Percentiles rank a stretch among this genome's conserved stretches.
These are phyloP conservation scores for Octopus bimaculoides DNA, from an alignment of 1,140 invertebrate species.

Conservation along the genomic window DNA sequence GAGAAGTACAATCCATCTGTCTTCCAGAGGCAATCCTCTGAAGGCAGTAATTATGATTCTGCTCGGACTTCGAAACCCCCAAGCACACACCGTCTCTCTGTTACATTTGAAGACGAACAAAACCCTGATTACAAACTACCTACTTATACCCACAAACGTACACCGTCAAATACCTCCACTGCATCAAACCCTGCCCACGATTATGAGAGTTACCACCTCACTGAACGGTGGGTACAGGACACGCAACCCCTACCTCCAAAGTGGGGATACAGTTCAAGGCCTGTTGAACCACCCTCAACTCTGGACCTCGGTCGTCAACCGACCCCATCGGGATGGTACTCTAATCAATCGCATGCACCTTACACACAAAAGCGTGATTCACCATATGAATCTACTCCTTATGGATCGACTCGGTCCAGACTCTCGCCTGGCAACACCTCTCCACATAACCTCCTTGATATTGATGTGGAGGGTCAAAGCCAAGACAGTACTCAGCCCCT, in stretches of 20 bases:
- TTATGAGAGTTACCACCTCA: slow-evolving; percentile 18
- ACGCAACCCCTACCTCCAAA: slow-evolving; percentile 58
- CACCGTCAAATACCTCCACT: slow-evolving; percentile 72
- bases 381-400: slow-evolving; percentile 33
- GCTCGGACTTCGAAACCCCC: slow-evolving; percentile 41
- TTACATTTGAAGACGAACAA: slow-evolving; percentile 54
- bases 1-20: not conserved
- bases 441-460: slow-evolving; percentile 63
- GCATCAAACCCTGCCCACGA: slow-evolving; percentile 60
- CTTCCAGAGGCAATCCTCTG: slow-evolving; percentile 46
- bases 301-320: slow-evolving; percentile 59
- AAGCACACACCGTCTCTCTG: slow-evolving; percentile 49
- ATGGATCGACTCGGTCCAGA: slow-evolving; percentile 45
- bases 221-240: slow-evolving; percentile 28
- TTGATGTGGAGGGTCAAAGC: slow-evolving; percentile 67
- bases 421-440: slow-evolving; percentile 52
- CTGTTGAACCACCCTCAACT: slow-evolving; percentile 71
- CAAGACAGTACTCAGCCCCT: slow-evolving; percentile 68
- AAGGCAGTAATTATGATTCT: slow-evolving; percentile 49
- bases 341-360: slow-evolving; percentile 33
- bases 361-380: slow-evolving; percentile 23
- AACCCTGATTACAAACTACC: slow-evolving; percentile 30
- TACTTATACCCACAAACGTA: slow-evolving; percentile 63
- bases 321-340: not conserved
- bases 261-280: slow-evolving; percentile 57